phyloP scores from a whole-genome alignment of 2,797 vertebrate species.

The Fundulus diaphanus region DNA sequence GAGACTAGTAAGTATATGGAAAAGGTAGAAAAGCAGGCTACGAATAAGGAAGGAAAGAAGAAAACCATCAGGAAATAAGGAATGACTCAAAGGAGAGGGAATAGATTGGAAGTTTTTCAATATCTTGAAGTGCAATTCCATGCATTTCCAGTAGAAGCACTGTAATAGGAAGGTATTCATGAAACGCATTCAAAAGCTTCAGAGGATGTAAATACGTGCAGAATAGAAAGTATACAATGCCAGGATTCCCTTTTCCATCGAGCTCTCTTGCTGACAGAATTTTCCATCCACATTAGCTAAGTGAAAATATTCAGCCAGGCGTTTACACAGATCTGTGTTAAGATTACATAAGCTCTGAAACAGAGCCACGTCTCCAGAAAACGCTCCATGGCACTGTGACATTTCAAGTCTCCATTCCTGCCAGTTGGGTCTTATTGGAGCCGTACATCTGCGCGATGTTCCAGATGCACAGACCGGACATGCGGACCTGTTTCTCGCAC shows the following conservation, averaged over 20 bases:
- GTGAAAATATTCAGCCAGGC: conserved; percentile 30
- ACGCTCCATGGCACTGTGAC: conserved; percentile 45
- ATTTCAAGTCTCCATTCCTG: conserved; percentile 28
- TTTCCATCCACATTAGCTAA: conserved; percentile 10
- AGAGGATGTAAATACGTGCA: not conserved
- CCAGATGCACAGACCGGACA: conserved; percentile 14
- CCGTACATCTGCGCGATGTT: conserved; percentile 29
- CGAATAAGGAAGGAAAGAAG: not conserved
- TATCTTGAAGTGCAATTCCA: not conserved
- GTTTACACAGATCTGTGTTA: conserved; percentile 33
- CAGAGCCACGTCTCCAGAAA: conserved; percentile 39
- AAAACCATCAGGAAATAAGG: not conserved
- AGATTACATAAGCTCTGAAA: conserved; percentile 52
- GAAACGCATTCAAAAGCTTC: not conserved
- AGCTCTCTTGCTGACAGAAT: conserved; percentile 28
- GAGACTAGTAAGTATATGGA: too few species aligned
- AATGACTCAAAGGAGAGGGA: not conserved
- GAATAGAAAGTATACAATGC: not conserved
- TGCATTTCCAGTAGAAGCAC: not conserved
- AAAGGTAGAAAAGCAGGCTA: not conserved
- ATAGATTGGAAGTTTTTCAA: not conserved
- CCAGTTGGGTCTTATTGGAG: conserved; percentile 41
- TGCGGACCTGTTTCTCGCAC: conserved; percentile 16
- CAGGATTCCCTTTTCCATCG: not conserved
- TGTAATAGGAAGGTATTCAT: not conserved